Base-by-base conservation (phyloP, 2,113 vertebrate genomes). In the Hystrix cristata region DNA sequence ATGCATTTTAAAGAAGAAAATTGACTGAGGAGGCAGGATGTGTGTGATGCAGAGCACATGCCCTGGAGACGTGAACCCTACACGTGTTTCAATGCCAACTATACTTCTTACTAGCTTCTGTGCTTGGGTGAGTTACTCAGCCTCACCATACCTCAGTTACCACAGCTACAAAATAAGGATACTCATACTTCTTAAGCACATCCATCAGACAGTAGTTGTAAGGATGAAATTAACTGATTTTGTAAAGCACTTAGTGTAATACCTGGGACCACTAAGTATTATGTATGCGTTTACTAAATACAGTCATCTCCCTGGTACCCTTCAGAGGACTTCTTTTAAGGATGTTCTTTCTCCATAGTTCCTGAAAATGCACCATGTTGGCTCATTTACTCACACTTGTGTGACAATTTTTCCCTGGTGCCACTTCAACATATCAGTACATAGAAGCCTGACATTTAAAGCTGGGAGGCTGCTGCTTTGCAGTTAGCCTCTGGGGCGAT, bases 401-500 rank as follows among this genome's bases (percentile, higher is more conserved):
- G 1, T 60, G 79, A 83, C 11, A 15, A 6, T 19, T n/a, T n/a
- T 8, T 81, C 48, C 51, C 53, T 82, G 65, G 34, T 78, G 85
- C 19, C n/a, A 80, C 25, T 43, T 69, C 57, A 16, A 64, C 51
- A 67, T 14, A 19, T 55, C 74, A 81, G 46, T 27, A 71, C 81
- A 65, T 12, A 3, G 83, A 87, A 86, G 60, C 53, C 88, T 86
- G 87, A 67, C 83, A 83, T 87, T 87, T 90, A 74, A 88, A 87
- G 23, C 91, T 87, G 71, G 89, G 53, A 95, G n/a, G 59, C 59
- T 74, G n/a, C 21, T 18, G 13, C 59, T 87, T n/a, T 78, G 19
- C 53, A 94, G 3, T 87, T 85, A 82, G 31, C 74, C n/a, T 51
- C 29, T 34, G 5, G 29, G 64, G 15, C 5, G 38, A 74, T 65